A percentile compares a stretch with the other conserved stretches of the same genome.
phyloP scores from a whole-genome alignment of 2,888 invertebrate genomes.

The Clostera curtula region DNA sequence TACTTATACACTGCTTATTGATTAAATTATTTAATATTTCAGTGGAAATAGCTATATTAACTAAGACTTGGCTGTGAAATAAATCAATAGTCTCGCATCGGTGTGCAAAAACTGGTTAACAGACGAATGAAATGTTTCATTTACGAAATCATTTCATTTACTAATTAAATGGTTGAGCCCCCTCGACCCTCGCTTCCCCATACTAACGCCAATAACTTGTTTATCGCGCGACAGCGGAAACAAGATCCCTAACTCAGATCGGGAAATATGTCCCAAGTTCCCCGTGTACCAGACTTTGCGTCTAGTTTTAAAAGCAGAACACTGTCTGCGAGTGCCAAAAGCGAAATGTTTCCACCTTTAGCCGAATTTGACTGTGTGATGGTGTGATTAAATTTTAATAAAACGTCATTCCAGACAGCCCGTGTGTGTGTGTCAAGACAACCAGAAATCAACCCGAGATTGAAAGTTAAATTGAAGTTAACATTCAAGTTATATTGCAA shows the following conservation, averaged over 20 bases:
- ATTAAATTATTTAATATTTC: slow-evolving; percentile 14
- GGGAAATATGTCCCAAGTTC: slow-evolving; percentile 56
- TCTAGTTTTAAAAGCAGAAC: background rate
- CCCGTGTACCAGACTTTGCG: slow-evolving; percentile 12
- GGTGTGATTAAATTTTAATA: background rate
- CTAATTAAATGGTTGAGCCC: slow-evolving; percentile 54
- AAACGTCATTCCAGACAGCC: slow-evolving; percentile 1
- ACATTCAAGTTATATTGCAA: slow-evolving; percentile 9
- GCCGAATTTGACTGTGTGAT: too few species aligned
- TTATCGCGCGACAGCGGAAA: slow-evolving; percentile 61
- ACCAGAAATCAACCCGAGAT: slow-evolving; percentile 14
- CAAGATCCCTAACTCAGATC: slow-evolving; percentile 57
- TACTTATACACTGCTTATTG: slow-evolving; percentile 12
- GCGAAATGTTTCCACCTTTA: too few species aligned
- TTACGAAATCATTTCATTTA: slow-evolving; percentile 53
- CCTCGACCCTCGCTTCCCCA: slow-evolving; percentile 24
- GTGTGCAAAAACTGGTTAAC: slow-evolving; percentile 32
- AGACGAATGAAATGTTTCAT: slow-evolving; percentile 50
- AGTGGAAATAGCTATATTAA: background rate
- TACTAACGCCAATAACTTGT: slow-evolving; percentile 59
- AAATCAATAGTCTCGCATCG: slow-evolving; percentile 20
- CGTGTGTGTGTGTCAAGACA: too few species aligned
- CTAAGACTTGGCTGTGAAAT: too few species aligned
- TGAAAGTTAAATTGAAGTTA: slow-evolving; percentile 10
- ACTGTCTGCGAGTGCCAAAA: too few species aligned